Percentiles rank a stretch among this genome's conserved stretches.
phyloP scores from a whole-genome alignment of 2,888 invertebrate genomes.

The Temnothorax ravouxi region DNA sequence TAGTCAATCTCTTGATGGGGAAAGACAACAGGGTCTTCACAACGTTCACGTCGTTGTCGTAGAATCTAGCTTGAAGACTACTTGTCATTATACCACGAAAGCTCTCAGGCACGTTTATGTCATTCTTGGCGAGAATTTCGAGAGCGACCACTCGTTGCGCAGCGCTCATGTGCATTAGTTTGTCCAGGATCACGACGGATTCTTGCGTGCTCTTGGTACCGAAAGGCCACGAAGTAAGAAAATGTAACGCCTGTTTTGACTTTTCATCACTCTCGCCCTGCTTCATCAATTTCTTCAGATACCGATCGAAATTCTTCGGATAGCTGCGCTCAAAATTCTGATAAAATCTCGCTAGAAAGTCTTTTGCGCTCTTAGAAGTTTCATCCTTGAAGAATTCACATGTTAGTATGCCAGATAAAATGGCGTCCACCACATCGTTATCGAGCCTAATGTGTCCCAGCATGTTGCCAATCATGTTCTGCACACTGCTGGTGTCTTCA shows the following conservation, averaged over 20 bases:
- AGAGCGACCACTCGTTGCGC: conserved; percentile 90
- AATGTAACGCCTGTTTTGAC: conserved; percentile 76
- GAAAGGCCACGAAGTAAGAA: conserved; percentile 82
- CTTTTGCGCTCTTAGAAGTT: conserved; percentile 54
- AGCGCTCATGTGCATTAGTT: conserved; percentile 90
- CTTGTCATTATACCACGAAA: conserved; percentile 89
- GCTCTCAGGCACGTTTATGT: conserved; percentile 77
- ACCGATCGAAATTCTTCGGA: conserved; percentile 91
- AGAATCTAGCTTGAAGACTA: conserved; percentile 89
- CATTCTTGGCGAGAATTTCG: conserved; percentile 88
- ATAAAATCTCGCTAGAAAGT: conserved; percentile 78
- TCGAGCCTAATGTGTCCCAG: conserved; percentile 89
- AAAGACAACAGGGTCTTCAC: conserved; percentile 87
- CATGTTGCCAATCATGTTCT: conserved; percentile 88
- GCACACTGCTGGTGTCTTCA: conserved; percentile 85
- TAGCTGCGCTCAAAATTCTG: conserved; percentile 90
- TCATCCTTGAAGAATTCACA: conserved; percentile 61
- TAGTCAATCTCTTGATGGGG: conserved; percentile 76
- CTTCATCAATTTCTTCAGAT: conserved; percentile 88
- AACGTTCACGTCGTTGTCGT: conserved; percentile 90
- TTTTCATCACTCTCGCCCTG: conserved; percentile 67
- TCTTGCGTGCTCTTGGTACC: conserved; percentile 77
- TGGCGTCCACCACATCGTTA: conserved; percentile 84
- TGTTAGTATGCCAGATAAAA: conserved; percentile 78
- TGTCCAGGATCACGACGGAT: conserved; percentile 79